Conservation (phyloP, 2,888 invertebrate genomes). For the Phyllotreta cruciferae region DNA sequence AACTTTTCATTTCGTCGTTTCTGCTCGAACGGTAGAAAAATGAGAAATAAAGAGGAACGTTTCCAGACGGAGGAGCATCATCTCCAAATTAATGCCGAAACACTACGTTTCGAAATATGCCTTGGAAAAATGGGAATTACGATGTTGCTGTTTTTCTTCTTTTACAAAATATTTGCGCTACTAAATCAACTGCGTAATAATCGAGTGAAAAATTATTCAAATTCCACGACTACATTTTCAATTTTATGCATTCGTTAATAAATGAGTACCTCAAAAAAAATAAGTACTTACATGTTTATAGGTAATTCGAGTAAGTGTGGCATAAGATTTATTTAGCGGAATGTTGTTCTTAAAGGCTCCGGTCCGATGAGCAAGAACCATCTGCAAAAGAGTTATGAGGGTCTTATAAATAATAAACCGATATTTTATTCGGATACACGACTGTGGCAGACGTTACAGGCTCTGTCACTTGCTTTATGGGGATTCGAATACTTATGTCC, state of each 20-base stretch:
- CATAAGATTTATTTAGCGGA: conserved; percentile 30
- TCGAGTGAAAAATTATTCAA: no score
- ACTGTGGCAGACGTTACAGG: conserved; percentile 55
- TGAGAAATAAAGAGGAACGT: conserved; percentile 28
- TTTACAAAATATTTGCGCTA: conserved; percentile 14
- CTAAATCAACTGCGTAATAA: no score
- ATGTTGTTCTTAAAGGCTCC: conserved; percentile 39
- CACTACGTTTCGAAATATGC: conserved; percentile 24
- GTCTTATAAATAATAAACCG: conserved; percentile 59
- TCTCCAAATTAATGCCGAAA: conserved; percentile 26
- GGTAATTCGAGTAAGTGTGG: conserved; percentile 25
- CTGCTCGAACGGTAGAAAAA: conserved; percentile 27
- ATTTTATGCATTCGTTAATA: no score
- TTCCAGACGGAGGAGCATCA: conserved; percentile 24
- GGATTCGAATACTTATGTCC: conserved; percentile 37
- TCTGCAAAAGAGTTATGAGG: conserved; percentile 58
- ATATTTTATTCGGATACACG: conserved; percentile 56
- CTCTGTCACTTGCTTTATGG: conserved; percentile 51
- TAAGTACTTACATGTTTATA: no score
- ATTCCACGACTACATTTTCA: no score
- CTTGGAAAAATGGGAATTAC: conserved; percentile 21
- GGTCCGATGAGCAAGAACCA: conserved; percentile 47
- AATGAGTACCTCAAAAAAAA: no score
- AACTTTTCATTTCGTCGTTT: conserved; percentile 35
- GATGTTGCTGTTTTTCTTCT: conserved; percentile 10